Evolutionary conservation across 1,140 invertebrate genomes (phyloP).

Genomic region (Matsumurasca onukii): DNA sequence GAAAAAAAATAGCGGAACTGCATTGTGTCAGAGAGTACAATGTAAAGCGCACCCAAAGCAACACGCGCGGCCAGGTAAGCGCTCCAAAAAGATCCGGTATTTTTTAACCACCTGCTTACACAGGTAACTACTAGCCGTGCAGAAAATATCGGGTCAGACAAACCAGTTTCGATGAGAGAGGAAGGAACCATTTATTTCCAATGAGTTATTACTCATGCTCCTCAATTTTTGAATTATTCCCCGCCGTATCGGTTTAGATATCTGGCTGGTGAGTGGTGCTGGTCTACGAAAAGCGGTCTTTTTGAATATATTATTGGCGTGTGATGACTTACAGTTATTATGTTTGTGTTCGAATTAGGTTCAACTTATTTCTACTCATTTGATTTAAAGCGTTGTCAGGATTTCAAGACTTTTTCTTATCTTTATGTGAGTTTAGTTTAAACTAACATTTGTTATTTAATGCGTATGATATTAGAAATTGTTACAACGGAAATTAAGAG

Average conservation of each 20-base stretch:
- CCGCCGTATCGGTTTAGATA: background rate
- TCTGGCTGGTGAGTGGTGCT: background rate
- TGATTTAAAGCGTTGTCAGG: too few species aligned
- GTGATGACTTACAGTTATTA: too few species aligned
- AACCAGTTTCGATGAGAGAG: background rate
- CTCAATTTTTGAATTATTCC: slow-evolving; percentile 8
- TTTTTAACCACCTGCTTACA: slow-evolving; percentile 10
- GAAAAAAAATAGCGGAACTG: background rate
- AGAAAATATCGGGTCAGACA: background rate
- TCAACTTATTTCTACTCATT: too few species aligned
- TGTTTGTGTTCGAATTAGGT: too few species aligned
- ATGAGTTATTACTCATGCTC: slow-evolving; percentile 6
- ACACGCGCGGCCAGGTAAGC: background rate
- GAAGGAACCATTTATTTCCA: background rate
- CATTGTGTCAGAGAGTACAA: background rate
- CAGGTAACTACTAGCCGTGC: background rate
- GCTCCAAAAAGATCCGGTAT: slow-evolving; percentile 5
- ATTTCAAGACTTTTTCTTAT: too few species aligned
- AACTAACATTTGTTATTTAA: too few species aligned
- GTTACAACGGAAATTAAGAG: too few species aligned
- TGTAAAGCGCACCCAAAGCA: background rate
- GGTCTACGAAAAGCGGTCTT: too few species aligned
- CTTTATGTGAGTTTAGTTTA: too few species aligned
- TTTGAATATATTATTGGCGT: too few species aligned
- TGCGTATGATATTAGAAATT: too few species aligned